phyloP scores from a whole-genome alignment of 2,797 vertebrate genomes.

The Gambusia yucatana region DNA sequence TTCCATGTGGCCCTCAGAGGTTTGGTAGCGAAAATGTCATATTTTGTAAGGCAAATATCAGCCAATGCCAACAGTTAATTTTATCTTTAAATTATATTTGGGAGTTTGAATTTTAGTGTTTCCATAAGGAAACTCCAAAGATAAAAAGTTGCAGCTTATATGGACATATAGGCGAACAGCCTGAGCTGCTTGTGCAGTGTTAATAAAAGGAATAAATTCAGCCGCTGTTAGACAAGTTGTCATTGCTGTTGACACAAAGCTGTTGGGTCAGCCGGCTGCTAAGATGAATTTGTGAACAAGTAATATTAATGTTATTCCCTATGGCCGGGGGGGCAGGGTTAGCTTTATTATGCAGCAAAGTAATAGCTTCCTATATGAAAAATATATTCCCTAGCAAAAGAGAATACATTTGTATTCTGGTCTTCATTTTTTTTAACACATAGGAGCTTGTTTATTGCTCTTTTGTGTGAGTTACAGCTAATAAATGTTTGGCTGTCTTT shows the following conservation, averaged over 20 bases:
- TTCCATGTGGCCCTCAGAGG: not conserved
- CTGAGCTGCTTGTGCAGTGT: conserved; percentile 54
- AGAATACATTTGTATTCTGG: conserved; percentile 3
- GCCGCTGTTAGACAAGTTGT: conserved; percentile 55
- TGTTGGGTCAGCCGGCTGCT: conserved; percentile 54
- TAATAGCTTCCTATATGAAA: conserved; percentile 39
- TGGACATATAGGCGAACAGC: not conserved
- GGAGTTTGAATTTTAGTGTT: not conserved
- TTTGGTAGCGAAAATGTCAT: not conserved
- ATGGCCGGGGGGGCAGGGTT: conserved; percentile 21
- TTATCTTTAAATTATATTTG: not conserved
- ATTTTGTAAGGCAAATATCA: not conserved
- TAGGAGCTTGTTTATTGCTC: conserved; percentile 20
- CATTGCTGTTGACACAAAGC: conserved; percentile 63
- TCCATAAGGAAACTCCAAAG: not conserved
- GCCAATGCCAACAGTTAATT: not conserved
- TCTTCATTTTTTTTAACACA: conserved; percentile 19
- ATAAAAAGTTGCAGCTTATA: not conserved
- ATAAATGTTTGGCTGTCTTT: conserved; percentile 27
- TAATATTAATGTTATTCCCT: conserved; percentile 57
- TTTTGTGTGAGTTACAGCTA: conserved; percentile 14
- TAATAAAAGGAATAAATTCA: conserved; percentile 72
- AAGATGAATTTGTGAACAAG: conserved; percentile 39
- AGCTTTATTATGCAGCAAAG: conserved; percentile 45
- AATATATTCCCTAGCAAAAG: not conserved